Evolutionary conservation across 1,140 invertebrate species (phyloP).

Genomic region (Yoshiicerus persimilis): DNA sequence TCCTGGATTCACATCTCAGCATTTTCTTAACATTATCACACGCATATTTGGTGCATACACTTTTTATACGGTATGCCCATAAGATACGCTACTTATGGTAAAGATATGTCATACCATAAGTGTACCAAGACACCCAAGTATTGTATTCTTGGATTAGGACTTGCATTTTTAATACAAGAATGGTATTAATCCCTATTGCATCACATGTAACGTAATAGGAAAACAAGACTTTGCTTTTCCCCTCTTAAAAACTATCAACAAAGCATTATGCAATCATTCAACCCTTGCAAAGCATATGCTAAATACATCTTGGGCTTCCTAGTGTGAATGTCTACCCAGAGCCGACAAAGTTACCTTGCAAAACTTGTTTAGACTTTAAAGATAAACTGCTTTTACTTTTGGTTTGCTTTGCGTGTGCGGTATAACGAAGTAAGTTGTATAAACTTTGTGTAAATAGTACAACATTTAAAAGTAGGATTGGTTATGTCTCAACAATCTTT

Average conservation of each 20-base stretch:
- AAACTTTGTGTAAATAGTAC: no score
- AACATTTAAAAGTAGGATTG: no score
- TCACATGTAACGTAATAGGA: neutral
- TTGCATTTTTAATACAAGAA: no score
- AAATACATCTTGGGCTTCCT: neutral
- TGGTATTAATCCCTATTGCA: neutral
- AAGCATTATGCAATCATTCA: conserved; percentile 6
- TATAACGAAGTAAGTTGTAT: no score
- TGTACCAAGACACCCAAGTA: no score
- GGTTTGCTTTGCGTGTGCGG: no score
- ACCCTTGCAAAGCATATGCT: neutral
- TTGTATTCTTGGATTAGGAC: no score
- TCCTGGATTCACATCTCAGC: neutral
- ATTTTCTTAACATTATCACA: neutral
- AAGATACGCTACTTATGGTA: no score
- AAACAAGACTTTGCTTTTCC: neutral
- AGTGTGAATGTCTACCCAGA: neutral
- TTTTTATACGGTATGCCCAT: no score
- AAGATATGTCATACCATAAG: no score
- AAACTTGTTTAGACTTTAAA: neutral
- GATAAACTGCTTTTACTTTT: neutral
- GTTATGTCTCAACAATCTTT: no score
- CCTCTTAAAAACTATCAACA: neutral
- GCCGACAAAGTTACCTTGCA: neutral
- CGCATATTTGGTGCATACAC: neutral